A percentile compares a stretch with the other conserved stretches of the same genome.
phyloP scores from a whole-genome alignment of 2,113 vertebrate genomes.

The Leptocoma aspasia region DNA sequence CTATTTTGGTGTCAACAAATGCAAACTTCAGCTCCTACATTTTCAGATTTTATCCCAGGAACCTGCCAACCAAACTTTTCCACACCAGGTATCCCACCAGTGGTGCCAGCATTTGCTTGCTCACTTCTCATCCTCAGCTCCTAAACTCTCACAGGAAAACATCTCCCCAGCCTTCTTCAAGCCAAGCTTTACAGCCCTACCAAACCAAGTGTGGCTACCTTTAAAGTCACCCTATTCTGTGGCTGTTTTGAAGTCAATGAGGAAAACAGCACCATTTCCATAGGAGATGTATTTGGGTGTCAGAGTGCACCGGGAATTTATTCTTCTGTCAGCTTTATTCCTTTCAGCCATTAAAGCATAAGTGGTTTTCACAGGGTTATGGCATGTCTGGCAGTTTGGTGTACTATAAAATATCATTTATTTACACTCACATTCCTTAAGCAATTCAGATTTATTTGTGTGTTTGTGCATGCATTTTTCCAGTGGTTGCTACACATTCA shows the following conservation, averaged over 20 bases:
- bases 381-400: conserved; percentile 15
- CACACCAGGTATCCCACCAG: neutral
- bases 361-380: conserved; percentile 45
- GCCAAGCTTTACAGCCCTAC: neutral
- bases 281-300: neutral
- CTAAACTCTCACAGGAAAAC: neutral
- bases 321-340: conserved; percentile 43
- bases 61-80: neutral
- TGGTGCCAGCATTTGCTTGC: neutral
- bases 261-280: neutral
- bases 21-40: neutral
- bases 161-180: neutral
- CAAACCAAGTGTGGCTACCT: neutral
- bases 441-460: conserved; percentile 12
- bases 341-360: neutral
- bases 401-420: conserved; percentile 23
- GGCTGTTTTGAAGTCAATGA: neutral
- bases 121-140: neutral
- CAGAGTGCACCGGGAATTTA: conserved; percentile 1
- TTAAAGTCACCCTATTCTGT: neutral
- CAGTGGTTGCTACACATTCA: neutral
- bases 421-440: conserved; percentile 34
- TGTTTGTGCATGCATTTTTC: neutral
- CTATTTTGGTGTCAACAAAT: neutral
- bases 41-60: neutral